These are phyloP conservation scores for Caenorhabditis sinica DNA, from an alignment of 2,888 invertebrate species.

Conservation along the genomic window DNA sequence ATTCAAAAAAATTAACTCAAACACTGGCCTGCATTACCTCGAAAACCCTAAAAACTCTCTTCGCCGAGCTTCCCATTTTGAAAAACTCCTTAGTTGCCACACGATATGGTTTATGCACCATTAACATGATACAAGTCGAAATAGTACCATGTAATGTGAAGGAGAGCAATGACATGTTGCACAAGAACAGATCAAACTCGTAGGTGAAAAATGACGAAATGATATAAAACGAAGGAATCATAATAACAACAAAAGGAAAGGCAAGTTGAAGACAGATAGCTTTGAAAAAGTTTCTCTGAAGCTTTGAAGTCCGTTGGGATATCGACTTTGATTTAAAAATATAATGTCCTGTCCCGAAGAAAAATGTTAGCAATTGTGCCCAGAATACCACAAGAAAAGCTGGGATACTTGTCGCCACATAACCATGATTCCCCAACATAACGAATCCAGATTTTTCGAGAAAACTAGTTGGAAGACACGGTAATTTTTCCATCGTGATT, in stretches of 20 bases:
- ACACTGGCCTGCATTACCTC: no score
- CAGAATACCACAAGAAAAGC: not conserved
- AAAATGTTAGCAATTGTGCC: not conserved
- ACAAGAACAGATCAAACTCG: not conserved
- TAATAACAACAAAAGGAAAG: not conserved
- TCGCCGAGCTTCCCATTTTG: not conserved
- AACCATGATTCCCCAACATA: not conserved
- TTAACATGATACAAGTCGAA: not conserved
- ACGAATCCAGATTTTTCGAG: not conserved
- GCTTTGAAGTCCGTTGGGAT: not conserved
- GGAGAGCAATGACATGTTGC: not conserved
- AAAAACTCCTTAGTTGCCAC: not conserved
- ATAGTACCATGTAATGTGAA: not conserved
- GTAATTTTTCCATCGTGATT: not conserved
- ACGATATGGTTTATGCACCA: not conserved
- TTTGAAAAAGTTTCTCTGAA: slow-evolving; percentile 6
- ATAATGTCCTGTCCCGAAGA: not conserved
- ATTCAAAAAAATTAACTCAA: no score
- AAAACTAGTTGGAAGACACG: not conserved
- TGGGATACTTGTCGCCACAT: not conserved
- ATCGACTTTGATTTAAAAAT: not conserved
- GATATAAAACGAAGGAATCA: not conserved
- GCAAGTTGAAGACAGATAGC: not conserved
- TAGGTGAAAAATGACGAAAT: not conserved
- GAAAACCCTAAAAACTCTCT: no score